Percentiles rank a stretch among this genome's conserved stretches.
phyloP scores from a whole-genome alignment of 2,888 invertebrate species.

The Diachrysia chrysitis region DNA sequence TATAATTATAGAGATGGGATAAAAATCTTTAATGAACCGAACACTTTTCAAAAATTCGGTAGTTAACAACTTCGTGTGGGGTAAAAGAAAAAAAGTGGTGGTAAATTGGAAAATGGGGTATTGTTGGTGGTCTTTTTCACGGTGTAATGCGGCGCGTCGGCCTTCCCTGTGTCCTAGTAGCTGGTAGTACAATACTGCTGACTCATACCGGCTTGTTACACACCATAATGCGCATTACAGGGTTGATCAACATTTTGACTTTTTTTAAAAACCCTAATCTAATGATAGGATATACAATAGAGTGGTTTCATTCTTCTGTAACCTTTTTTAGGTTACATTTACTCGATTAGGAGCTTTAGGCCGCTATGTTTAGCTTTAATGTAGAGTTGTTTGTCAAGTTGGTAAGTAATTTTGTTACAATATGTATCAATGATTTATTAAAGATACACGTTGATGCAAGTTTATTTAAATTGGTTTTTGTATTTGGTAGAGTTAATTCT shows the following conservation, averaged over 20 bases:
- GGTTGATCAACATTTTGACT: conserved; percentile 59
- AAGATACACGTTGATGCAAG: too few species aligned
- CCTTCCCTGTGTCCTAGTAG: conserved; percentile 83
- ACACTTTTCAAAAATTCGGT: conserved; percentile 6
- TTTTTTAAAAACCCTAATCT: conserved; percentile 58
- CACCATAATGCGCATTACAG: conserved; percentile 60
- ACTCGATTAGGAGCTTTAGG: conserved; percentile 29
- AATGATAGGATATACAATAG: conserved; percentile 59
- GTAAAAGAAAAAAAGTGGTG: conserved; percentile 68
- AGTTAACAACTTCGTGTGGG: conserved; percentile 76
- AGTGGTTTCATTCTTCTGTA: conserved; percentile 43
- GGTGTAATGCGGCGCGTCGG: conserved; percentile 80
- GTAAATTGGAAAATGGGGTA: conserved; percentile 76
- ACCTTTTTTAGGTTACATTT: conserved; percentile 52
- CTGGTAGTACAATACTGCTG: conserved; percentile 82
- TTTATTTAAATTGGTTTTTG: too few species aligned
- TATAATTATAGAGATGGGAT: not conserved
- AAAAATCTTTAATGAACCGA: not conserved
- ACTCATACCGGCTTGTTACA: conserved; percentile 78
- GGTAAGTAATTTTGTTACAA: too few species aligned
- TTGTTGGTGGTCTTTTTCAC: conserved; percentile 86
- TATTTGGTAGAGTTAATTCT: too few species aligned
- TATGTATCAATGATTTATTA: too few species aligned
- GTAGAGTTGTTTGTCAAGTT: not conserved
- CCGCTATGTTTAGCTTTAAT: not conserved